Evolutionary conservation across 2,888 invertebrate genomes (phyloP).

Genomic region (Philopedon plagiatum): DNA sequence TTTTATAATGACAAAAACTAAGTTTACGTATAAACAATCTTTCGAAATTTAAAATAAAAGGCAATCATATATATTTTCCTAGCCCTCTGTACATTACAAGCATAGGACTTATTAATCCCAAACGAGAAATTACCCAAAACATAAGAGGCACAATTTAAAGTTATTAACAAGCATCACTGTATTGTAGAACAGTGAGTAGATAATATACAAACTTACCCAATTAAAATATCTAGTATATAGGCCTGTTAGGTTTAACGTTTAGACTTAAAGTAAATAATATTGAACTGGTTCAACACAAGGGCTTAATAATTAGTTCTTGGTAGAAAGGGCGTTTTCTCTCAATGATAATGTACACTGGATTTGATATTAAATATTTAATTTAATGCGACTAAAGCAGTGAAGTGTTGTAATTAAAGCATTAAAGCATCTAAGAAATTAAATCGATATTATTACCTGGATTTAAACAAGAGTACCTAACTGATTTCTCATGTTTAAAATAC

Average conservation of each 20-base stretch:
- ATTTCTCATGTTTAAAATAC: too few species aligned
- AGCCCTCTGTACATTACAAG: too few species aligned
- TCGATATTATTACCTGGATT: too few species aligned
- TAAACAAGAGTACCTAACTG: too few species aligned
- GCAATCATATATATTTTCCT: too few species aligned
- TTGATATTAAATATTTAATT: not conserved
- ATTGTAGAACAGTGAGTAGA: conserved; percentile 22
- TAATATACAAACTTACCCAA: conserved; percentile 15
- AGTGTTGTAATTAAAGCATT: too few species aligned
- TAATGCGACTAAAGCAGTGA: too few species aligned
- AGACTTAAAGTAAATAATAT: conserved; percentile 11
- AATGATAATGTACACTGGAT: not conserved
- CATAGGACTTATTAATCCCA: not conserved
- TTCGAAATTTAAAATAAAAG: too few species aligned
- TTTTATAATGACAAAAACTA: too few species aligned
- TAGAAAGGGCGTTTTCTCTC: not conserved
- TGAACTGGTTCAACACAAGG: not conserved
- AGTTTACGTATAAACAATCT: too few species aligned
- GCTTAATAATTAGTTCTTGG: not conserved
- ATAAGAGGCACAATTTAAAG: conserved; percentile 16
- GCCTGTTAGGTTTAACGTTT: conserved; percentile 9
- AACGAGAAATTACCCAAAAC: conserved; percentile 8
- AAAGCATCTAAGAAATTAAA: too few species aligned
- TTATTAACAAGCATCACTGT: conserved; percentile 14
- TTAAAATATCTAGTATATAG: conserved; percentile 13